A percentile compares a stretch with the other conserved stretches of the same genome.
Evolutionary conservation across 2,113 vertebrate species (phyloP).

Genomic region (Ictalurus punctatus): DNA sequence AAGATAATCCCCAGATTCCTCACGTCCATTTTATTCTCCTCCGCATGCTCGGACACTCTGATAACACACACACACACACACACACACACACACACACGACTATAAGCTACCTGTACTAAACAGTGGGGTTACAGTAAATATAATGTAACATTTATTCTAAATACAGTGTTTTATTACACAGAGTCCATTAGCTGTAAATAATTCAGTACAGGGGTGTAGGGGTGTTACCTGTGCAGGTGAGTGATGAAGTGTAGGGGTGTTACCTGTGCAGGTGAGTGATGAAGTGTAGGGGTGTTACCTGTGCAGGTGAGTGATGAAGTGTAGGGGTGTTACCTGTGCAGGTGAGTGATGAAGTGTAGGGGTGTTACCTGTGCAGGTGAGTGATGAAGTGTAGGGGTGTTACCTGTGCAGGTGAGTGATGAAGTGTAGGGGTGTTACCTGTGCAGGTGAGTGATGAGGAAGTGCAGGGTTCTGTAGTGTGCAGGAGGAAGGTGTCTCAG

Average conservation of each 20-base stretch:
- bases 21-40: background rate
- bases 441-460: slow-evolving; percentile 86
- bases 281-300: too few species aligned
- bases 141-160: too few species aligned
- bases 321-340: too few species aligned
- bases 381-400: slow-evolving; percentile 81
- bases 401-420: slow-evolving; percentile 77
- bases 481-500: slow-evolving; percentile 83
- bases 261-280: too few species aligned
- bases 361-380: slow-evolving; percentile 71
- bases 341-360: background rate
- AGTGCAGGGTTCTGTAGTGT: slow-evolving; percentile 89
- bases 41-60: background rate
- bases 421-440: slow-evolving; percentile 76
- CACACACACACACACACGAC: background rate
- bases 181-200: too few species aligned
- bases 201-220: too few species aligned
- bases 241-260: too few species aligned
- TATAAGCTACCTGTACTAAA: too few species aligned
- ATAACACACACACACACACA: background rate
- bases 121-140: too few species aligned
- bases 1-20: background rate
- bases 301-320: too few species aligned
- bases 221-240: too few species aligned
- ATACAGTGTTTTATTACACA: too few species aligned